phyloP scores from a whole-genome alignment of 92 coral and sea anemone species.

The Zoanthus sociatus region DNA sequence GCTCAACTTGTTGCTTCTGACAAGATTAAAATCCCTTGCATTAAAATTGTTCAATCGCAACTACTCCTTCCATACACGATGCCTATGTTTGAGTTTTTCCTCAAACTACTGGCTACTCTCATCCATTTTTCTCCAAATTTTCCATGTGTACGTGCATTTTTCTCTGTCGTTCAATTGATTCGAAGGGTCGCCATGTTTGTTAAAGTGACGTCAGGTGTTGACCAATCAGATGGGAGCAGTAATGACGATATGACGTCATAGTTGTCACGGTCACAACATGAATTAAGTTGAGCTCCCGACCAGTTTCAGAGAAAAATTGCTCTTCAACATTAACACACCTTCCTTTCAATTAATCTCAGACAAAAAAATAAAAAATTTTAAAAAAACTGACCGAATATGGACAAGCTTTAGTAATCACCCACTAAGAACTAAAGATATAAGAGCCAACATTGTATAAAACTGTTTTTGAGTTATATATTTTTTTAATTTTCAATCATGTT shows the following conservation, averaged over 20 bases:
- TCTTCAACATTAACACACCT: not conserved
- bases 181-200: conserved; percentile 87
- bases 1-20: conserved; percentile 10
- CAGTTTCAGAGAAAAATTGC: not conserved
- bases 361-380: not conserved
- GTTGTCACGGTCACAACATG: conserved; percentile 37
- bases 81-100: conserved; percentile 30
- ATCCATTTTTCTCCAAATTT: conserved; percentile 19
- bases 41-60: not conserved
- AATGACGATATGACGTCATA: conserved; percentile 40
- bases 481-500: not conserved
- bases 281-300: not conserved
- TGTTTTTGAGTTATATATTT: not conserved
- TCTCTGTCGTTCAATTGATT: conserved; percentile 38
- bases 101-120: conserved; percentile 29
- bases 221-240: conserved; percentile 71
- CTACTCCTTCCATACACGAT: conserved; percentile 26
- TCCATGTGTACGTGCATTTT: conserved; percentile 37
- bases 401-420: not conserved
- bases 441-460: not conserved
- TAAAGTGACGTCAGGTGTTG: conserved; percentile 76
- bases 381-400: conserved; percentile 15
- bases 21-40: conserved; percentile 4
- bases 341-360: not conserved
- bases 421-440: not conserved